phyloP scores from a whole-genome alignment of 1,140 invertebrate species.

The Hypothenemus hampei region DNA sequence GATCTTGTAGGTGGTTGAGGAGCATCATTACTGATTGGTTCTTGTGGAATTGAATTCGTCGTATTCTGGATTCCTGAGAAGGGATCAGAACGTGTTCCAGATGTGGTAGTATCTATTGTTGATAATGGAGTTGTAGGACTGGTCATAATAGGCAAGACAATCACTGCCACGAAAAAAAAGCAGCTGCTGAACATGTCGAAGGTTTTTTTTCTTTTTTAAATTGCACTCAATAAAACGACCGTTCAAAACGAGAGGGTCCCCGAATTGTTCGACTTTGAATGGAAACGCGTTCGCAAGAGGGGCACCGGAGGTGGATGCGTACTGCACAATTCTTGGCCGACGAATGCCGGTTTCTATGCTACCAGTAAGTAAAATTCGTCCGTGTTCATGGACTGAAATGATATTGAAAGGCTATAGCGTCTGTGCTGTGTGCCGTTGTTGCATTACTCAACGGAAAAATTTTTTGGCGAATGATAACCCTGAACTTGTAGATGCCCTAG shows the following conservation, averaged over 20 bases:
- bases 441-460: slow-evolving; percentile 9
- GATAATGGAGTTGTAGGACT: neutral
- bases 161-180: neutral
- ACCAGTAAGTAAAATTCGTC: neutral
- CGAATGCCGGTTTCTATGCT: slow-evolving; percentile 6
- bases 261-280: neutral
- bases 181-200: neutral
- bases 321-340: neutral
- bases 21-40: neutral
- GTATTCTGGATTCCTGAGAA: no score
- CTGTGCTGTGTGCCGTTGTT: neutral
- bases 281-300: neutral
- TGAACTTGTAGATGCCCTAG: no score
- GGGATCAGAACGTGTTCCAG: neutral
- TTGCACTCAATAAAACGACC: neutral
- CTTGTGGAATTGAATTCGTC: no score
- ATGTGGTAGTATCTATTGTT: neutral
- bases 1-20: neutral
- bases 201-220: neutral
- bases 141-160: neutral
- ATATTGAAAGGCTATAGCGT: no score
- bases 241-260: neutral
- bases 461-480: neutral
- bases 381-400: no score
- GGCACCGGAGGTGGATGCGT: slow-evolving; percentile 2